Base-by-base conservation (phyloP, 1,140 invertebrate species). In the Nomia melanderi region DNA sequence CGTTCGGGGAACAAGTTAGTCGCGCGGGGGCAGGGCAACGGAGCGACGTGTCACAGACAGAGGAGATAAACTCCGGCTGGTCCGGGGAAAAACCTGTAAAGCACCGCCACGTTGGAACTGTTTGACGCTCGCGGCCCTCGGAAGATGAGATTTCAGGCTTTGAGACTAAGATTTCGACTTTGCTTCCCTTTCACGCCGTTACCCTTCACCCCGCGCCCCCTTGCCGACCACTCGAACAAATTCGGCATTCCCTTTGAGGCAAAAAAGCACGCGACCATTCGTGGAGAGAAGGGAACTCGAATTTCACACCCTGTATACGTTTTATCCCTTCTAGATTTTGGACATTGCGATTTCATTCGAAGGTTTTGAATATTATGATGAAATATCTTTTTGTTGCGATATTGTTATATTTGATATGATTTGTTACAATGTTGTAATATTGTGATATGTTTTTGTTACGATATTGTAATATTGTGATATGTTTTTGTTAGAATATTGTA, bases 91-190 rank as follows among this genome's bases (percentile, higher is more conserved):
- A 72, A 77, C 33, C 41, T 63, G 36, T 41, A 56, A 72, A 72
- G 75, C 33, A 72, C 44, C 20, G 14, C 20, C 1, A 8, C 11
- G n/a, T 39, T 29, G 47, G n/a, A 53, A 77, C 75, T 70, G 57
- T 72, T 70, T 72, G 44, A 72, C 66, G 67, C 41, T 50, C 29
- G 73, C 65, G 29, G 59, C 73, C 29, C 23, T 59, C 50, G 39
- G 36, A 65, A 64, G 72, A 79, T 74, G 72, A 79, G 72, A 79
- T 79, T 79, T 53, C 77, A 44, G 17, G 66, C 77, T 79, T 76
- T 67, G 54, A 29, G 72, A 76, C 41, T 76, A 66, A 66, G 77
- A 57, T 76, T 74, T 36, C 54, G 47, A 69, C 73, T 76, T 69
- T 36, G 27, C 31, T 57, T 44, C 23, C 20, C 23, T 47, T 69